phyloP scores from a whole-genome alignment of 2,888 invertebrate species.

The Notocelia uddmanniana region DNA sequence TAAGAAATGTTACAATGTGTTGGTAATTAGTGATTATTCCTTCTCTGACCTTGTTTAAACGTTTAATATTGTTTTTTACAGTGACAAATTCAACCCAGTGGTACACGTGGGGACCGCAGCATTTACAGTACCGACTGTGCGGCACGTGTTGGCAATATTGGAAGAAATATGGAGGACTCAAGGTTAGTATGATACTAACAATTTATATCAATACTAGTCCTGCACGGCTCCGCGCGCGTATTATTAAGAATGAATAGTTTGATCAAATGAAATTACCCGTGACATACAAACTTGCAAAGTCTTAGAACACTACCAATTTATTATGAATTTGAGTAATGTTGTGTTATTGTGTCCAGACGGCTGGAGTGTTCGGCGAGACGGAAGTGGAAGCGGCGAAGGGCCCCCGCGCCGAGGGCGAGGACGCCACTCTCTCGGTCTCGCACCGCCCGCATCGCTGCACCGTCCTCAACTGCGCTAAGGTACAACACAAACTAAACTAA shows the following conservation, averaged over 20 bases:
- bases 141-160: conserved; percentile 98
- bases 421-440: conserved; percentile 83
- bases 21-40: background rate
- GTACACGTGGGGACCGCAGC: conserved; percentile 98
- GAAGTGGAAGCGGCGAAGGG: conserved; percentile 73
- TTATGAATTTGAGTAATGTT: no score
- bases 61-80: conserved; percentile 62
- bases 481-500: conserved; percentile 48
- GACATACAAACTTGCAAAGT: no score
- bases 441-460: conserved; percentile 95
- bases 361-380: conserved; percentile 79
- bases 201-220: no score
- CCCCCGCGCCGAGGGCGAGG: conserved; percentile 75
- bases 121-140: conserved; percentile 97
- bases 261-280: no score
- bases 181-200: conserved; percentile 78
- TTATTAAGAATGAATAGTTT: no score
- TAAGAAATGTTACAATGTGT: background rate
- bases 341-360: conserved; percentile 65
- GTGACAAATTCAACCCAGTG: conserved; percentile 93
- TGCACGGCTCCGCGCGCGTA: no score
- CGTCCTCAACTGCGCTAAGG: conserved; percentile 95
- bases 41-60: background rate
- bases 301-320: no score
- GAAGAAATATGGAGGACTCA: conserved; percentile 99